phyloP scores from a whole-genome alignment of 2,797 vertebrate species.

The Argya squamiceps region DNA sequence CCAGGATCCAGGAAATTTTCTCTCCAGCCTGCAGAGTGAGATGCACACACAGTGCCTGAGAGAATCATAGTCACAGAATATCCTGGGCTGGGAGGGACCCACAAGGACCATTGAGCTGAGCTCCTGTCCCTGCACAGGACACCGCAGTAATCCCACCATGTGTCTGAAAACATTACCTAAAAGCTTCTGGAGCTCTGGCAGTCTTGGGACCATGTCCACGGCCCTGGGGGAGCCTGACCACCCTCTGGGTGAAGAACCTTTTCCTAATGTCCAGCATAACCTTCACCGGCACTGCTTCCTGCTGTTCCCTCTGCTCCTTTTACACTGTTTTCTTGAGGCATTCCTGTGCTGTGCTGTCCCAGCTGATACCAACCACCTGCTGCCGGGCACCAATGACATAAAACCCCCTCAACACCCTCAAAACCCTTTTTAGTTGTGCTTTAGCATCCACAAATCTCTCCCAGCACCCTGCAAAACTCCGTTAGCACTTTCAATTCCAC shows the following conservation, averaged over 20 bases:
- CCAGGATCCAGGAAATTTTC: background rate
- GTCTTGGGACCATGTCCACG: background rate
- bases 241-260: background rate
- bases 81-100: background rate
- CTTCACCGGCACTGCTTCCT: background rate
- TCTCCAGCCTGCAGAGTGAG: background rate
- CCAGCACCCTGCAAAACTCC: background rate
- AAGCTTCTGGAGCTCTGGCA: background rate
- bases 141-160: background rate
- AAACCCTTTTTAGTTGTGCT: background rate
- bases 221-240: background rate
- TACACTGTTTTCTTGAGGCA: background rate
- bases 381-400: background rate
- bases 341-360: background rate
- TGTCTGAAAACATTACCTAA: background rate
- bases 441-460: background rate
- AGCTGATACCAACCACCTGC: background rate
- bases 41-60: background rate
- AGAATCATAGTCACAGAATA: background rate
- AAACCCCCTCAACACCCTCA: accelerated
- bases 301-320: background rate
- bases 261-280: background rate
- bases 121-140: background rate
- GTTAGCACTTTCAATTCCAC: background rate
- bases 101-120: accelerated